phyloP scores from a whole-genome alignment of 1,140 invertebrate species.

The Mesaphorura yosii region DNA sequence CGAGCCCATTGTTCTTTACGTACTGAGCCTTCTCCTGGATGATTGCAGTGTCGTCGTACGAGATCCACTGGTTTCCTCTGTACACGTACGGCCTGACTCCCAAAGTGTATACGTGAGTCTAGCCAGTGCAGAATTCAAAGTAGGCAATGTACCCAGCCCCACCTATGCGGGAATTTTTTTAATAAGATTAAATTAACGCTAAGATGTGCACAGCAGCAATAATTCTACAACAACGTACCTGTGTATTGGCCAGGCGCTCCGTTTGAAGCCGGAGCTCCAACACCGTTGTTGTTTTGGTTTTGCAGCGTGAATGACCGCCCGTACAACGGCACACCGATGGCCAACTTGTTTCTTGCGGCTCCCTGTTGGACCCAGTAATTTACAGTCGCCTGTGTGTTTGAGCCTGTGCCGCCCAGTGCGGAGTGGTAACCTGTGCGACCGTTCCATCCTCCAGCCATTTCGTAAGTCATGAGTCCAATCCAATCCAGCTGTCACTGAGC shows the following conservation, averaged over 20 bases:
- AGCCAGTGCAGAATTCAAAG: constrained; percentile 61
- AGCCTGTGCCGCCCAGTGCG: constrained; percentile 29
- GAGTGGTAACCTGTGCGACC: constrained; percentile 38
- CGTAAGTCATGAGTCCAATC: constrained; percentile 43
- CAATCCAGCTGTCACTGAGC: constrained; percentile 42
- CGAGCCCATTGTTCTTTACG: constrained; percentile 7
- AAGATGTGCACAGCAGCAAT: too few relatives aligned
- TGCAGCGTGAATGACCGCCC: constrained; percentile 47
- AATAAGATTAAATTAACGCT: too few relatives aligned
- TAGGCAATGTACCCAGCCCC: constrained; percentile 77
- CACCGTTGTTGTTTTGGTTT: constrained; percentile 37
- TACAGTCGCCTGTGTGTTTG: not conserved
- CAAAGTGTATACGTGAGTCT: constrained; percentile 65
- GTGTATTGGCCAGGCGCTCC: constrained; percentile 61
- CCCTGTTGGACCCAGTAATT: constrained; percentile 36
- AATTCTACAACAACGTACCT: too few relatives aligned
- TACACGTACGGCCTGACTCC: constrained; percentile 68
- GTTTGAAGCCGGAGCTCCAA: constrained; percentile 36
- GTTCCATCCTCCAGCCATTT: constrained; percentile 38
- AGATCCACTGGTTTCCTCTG: constrained; percentile 77
- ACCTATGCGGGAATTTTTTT: too few relatives aligned
- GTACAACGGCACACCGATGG: constrained; percentile 50
- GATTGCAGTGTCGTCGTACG: constrained; percentile 70
- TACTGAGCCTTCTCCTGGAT: constrained; percentile 54
- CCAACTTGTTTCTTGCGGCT: constrained; percentile 44